Conservation (phyloP, 2,797 vertebrate species). For the Catharus ustulatus region DNA sequence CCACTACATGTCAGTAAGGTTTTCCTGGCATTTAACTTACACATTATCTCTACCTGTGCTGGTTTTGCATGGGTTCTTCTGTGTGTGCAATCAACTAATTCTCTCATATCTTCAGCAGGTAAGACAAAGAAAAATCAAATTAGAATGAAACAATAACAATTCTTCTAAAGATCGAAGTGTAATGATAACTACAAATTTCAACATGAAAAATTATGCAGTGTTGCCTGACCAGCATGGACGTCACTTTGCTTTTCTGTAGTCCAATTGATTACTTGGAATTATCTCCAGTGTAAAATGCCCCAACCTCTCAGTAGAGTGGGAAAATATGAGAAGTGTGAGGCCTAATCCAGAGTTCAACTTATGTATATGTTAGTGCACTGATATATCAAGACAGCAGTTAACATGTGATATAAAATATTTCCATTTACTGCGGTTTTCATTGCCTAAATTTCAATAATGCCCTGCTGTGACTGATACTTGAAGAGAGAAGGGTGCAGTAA, state of each 20-base stretch:
- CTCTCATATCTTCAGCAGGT: conserved; percentile 35
- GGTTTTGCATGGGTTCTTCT: conserved; percentile 4
- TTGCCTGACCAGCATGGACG: neutral
- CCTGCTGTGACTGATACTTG: neutral
- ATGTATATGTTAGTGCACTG: neutral
- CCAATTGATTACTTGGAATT: neutral
- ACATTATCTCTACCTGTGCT: neutral
- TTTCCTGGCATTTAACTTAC: neutral
- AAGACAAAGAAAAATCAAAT: conserved; percentile 17
- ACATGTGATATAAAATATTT: neutral
- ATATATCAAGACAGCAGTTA: neutral
- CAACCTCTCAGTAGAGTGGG: neutral
- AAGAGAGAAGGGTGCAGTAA: neutral
- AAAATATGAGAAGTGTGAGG: neutral
- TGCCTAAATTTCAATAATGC: neutral
- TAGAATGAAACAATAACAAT: neutral
- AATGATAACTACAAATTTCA: conserved; percentile 14
- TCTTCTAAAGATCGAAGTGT: conserved; percentile 45
- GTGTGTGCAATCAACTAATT: conserved; percentile 24
- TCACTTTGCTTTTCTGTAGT: neutral
- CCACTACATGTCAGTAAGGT: neutral
- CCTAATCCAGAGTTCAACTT: neutral
- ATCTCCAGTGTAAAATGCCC: neutral
- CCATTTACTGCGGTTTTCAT: neutral
- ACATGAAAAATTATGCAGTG: neutral